phyloP scores from a whole-genome alignment of 2,888 invertebrate genomes.

The Celastrina argiolus region DNA sequence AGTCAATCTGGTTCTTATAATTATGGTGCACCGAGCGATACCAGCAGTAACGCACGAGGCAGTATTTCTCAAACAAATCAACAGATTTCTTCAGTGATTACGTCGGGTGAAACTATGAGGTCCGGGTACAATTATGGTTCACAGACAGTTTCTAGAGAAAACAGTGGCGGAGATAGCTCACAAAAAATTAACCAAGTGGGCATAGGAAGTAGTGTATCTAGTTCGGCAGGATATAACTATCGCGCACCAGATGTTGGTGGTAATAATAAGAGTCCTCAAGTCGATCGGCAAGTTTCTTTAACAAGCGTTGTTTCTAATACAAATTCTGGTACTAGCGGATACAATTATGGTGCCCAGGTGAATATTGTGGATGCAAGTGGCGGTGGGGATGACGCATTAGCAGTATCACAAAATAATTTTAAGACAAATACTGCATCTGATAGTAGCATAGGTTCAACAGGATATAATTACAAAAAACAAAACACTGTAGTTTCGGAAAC shows the following conservation, averaged over 20 bases:
- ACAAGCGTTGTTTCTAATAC: constrained; percentile 28
- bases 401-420: constrained; percentile 15
- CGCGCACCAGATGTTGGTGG: constrained; percentile 26
- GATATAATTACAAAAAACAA: constrained; percentile 35
- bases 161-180: constrained; percentile 7
- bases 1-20: constrained; percentile 13
- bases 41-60: background rate
- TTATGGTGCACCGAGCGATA: constrained; percentile 15
- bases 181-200: constrained; percentile 18
- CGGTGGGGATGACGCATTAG: background rate
- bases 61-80: background rate
- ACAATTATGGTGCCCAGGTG: constrained; percentile 36
- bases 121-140: constrained; percentile 27
- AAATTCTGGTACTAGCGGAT: constrained; percentile 34
- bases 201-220: constrained; percentile 26
- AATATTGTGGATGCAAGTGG: constrained; percentile 10
- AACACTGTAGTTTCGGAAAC: background rate
- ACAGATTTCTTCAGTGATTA: background rate
- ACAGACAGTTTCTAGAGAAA: constrained; percentile 17
- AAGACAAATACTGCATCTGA: constrained; percentile 24
- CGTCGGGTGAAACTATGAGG: background rate
- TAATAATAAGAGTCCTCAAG: constrained; percentile 14
- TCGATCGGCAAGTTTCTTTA: constrained; percentile 15
- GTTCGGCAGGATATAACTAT: constrained; percentile 38
- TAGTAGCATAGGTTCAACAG: constrained; percentile 32